phyloP scores from a whole-genome alignment of 2,888 invertebrate genomes.

The Agonopterix alstromeriana region DNA sequence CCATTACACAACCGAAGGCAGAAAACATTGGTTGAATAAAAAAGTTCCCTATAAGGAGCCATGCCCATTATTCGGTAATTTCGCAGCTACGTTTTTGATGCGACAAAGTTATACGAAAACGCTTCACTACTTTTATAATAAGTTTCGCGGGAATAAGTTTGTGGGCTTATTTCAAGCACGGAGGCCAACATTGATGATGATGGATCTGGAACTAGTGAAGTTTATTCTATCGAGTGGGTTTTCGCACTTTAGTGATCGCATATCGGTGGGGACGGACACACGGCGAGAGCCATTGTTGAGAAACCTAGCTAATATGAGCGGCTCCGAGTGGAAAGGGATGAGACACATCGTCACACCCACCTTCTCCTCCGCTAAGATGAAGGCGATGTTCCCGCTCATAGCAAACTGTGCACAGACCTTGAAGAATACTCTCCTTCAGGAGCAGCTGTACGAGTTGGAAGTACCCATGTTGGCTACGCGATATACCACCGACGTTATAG shows the following conservation, averaged over 20 bases:
- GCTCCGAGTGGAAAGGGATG: constrained; percentile 67
- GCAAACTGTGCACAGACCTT: constrained; percentile 55
- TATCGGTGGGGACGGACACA: constrained; percentile 58
- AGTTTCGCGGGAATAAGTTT: constrained; percentile 46
- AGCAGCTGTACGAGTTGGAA: constrained; percentile 42
- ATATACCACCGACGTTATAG: constrained; percentile 66
- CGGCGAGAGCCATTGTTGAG: constrained; percentile 61
- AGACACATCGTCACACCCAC: constrained; percentile 63
- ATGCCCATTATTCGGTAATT: constrained; percentile 69
- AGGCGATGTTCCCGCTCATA: constrained; percentile 67
- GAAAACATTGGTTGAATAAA: constrained; percentile 58
- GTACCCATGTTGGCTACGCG: constrained; percentile 55
- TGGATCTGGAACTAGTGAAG: constrained; percentile 58
- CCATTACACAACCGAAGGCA: constrained; percentile 54
- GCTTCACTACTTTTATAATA: constrained; percentile 55
- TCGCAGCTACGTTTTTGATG: constrained; percentile 60
- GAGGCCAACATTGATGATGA: constrained; percentile 58
- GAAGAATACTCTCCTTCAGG: constrained; percentile 33
- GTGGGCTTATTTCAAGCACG: constrained; percentile 68
- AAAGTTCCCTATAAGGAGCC: constrained; percentile 66
- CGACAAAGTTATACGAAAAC: constrained; percentile 55
- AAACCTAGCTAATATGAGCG: constrained; percentile 66
- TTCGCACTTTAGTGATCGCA: constrained; percentile 54
- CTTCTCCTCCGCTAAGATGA: constrained; percentile 71
- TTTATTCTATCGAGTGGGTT: constrained; percentile 54